Evolutionary conservation across 2,113 vertebrate species (phyloP).

Genomic region (Hemichromis elongatus): DNA sequence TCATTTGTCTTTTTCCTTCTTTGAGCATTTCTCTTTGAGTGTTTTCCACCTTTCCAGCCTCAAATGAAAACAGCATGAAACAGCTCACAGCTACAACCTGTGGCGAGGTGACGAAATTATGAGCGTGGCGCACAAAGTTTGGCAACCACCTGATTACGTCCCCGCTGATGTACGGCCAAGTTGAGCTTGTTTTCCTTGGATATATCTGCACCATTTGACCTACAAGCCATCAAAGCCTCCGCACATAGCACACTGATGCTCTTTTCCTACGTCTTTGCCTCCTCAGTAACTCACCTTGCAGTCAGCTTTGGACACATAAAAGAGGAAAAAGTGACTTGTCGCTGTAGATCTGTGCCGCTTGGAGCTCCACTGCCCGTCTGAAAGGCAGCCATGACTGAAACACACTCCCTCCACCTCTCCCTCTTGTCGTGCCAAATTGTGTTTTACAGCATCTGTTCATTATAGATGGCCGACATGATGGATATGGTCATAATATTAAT

Average conservation of each 20-base stretch:
- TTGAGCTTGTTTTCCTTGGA: background rate
- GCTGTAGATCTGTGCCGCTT: background rate
- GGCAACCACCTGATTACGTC: background rate
- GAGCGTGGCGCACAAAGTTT: background rate
- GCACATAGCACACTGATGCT: background rate
- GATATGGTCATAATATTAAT: slow-evolving; percentile 83
- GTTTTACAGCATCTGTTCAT: slow-evolving; percentile 77
- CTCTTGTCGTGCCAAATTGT: slow-evolving; percentile 71
- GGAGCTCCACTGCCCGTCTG: background rate
- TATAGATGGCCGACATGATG: slow-evolving; percentile 76
- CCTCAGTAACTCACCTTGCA: background rate
- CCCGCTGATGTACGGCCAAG: background rate
- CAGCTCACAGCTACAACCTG: background rate
- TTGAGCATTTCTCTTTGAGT: background rate
- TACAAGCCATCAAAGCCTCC: background rate
- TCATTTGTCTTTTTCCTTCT: background rate
- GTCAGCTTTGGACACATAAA: background rate
- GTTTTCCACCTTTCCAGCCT: background rate
- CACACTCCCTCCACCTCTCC: slow-evolving; percentile 40
- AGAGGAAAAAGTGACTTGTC: background rate
- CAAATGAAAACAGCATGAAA: background rate
- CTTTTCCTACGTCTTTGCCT: background rate
- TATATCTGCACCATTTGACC: background rate
- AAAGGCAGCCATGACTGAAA: background rate
- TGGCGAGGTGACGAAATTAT: background rate